Percentiles rank a stretch among this genome's conserved stretches.
Evolutionary conservation across 2,113 vertebrate species (phyloP).

Genomic region (Melanerpes formicivorus): DNA sequence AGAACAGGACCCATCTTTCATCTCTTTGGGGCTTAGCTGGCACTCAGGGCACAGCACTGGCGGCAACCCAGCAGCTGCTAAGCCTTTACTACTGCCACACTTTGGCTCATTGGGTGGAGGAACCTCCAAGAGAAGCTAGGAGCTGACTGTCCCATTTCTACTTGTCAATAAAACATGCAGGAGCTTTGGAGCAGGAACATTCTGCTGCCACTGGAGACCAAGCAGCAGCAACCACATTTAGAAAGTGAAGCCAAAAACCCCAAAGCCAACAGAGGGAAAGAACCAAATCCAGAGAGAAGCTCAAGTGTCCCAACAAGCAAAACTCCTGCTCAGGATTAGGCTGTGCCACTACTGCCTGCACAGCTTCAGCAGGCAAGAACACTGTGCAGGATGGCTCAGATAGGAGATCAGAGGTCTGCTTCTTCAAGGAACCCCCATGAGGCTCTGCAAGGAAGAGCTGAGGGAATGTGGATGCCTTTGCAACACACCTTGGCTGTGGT

Average conservation of each 20-base stretch:
- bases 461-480: background rate
- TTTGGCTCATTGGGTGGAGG: background rate
- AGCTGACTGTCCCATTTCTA: background rate
- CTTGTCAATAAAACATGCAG: slow-evolving; percentile 27
- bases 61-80: background rate
- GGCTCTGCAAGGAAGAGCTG: background rate
- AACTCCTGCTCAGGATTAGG: background rate
- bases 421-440: background rate
- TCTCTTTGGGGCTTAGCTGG: background rate
- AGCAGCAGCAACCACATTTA: background rate
- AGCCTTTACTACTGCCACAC: background rate
- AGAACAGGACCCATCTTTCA: background rate
- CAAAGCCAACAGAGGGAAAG: background rate
- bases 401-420: background rate
- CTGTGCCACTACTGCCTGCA: background rate
- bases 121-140: background rate
- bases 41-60: background rate
- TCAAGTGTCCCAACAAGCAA: background rate
- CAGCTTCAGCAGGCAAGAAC: background rate
- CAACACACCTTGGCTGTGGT: slow-evolving; percentile 93
- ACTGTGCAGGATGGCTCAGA: background rate
- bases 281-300: background rate
- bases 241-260: background rate
- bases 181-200: background rate
- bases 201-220: background rate